Base-by-base conservation (phyloP, 2,888 invertebrate genomes). In the Pachycephus smyrnensis region DNA sequence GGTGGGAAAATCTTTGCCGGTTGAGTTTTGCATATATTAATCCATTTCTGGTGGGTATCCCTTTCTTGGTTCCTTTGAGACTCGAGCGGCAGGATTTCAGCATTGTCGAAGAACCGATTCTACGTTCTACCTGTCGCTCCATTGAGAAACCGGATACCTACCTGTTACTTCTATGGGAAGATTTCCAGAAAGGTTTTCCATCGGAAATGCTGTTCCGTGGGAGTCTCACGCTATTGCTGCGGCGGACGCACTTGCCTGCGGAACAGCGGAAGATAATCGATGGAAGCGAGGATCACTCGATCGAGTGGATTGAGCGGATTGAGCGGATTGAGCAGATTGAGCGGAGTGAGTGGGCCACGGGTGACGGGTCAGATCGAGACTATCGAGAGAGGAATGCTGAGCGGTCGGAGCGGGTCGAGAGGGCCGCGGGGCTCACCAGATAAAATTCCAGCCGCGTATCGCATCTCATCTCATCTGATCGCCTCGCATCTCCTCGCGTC, bases 1-100 rank as follows among this genome's bases (percentile, higher is more conserved):
- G 90, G 88, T 91, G 90, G 90, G 90, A 90, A 90, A 86, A 87
- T 84, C 35, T 73, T 37, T 78, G 71, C 81, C 80, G 80, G 77
- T 76, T n/a, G 80, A 89, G 88, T 90, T 90, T 90, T 91, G 91
- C 91, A 91, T 91, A 91, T 86, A 90, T 90, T 91, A 91, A 91
- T 90, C 90, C 87, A 89, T 88, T 88, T 87, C 73, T 36, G n/a
- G 69, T 30, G 73, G 73, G 36, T 33, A 73, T 73, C 73, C 73
- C 73, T 69, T 69, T 32, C 69, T 69, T 30, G 69, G 12, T 30
- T 69, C 69, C 69, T 69, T 69, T 69, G 30, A 30, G 69, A 32
- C 69, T 69, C 30, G 69, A 15, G 4, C 69, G 69, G 69, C 31
- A 12, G 40, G 80, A 80, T 81, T 80, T 77, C 79, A 73, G 30